Evolutionary conservation across 2,113 vertebrate genomes (phyloP).

Genomic region (Pycnonotus jocosus): DNA sequence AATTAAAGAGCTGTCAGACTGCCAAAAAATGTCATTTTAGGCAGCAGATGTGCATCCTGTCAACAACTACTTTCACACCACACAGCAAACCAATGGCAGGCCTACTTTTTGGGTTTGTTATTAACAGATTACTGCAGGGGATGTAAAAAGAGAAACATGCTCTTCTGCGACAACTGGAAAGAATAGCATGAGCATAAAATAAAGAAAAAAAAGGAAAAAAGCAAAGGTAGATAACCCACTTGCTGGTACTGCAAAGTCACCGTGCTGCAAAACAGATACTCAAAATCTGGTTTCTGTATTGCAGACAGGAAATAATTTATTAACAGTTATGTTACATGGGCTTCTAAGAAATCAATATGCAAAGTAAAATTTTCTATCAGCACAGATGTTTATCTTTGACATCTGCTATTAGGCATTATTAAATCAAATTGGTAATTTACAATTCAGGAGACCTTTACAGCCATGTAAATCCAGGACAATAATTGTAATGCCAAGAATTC

Average conservation of each 20-base stretch:
- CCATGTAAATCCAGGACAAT: neutral
- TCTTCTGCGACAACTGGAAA: neutral
- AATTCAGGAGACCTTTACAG: neutral
- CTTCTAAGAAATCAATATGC: neutral
- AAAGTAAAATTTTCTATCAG: neutral
- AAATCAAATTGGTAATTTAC: neutral
- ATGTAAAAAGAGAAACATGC: neutral
- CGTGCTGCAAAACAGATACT: neutral
- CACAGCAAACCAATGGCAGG: neutral
- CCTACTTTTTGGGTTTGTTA: neutral
- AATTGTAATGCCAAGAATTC: neutral
- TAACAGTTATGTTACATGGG: neutral
- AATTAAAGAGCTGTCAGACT: slow-evolving; percentile 28
- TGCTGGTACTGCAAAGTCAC: neutral
- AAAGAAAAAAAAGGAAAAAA: neutral
- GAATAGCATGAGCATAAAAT: neutral
- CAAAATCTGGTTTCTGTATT: neutral
- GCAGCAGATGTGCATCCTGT: slow-evolving; percentile 18
- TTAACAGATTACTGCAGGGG: slow-evolving; percentile 22
- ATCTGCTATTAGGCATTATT: neutral
- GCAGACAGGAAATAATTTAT: neutral
- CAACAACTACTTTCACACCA: slow-evolving; percentile 11
- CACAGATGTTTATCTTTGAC: neutral
- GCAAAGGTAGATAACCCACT: neutral
- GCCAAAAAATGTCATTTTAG: slow-evolving; percentile 29